phyloP scores from a whole-genome alignment of 2,113 vertebrate species.

The Panthera tigris region DNA sequence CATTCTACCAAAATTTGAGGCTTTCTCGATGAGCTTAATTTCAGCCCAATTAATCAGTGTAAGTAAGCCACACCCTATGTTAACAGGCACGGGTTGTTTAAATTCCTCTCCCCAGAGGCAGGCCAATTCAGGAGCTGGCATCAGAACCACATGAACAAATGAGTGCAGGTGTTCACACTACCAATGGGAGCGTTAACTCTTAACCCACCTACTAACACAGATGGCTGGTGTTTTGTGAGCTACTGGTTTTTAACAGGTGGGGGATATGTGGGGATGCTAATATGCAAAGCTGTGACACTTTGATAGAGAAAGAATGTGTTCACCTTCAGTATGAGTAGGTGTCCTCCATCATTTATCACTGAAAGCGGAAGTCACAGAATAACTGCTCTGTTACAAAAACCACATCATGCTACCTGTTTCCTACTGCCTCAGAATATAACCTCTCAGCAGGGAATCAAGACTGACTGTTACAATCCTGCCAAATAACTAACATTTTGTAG shows the following conservation, averaged over 20 bases:
- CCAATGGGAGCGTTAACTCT: neutral
- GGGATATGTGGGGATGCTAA: neutral
- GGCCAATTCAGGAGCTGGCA: constrained; percentile 55
- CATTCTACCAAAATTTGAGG: constrained; percentile 41
- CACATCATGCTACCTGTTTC: neutral
- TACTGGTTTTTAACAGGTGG: neutral
- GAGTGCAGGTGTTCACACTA: constrained; percentile 65
- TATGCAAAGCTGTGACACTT: constrained; percentile 37
- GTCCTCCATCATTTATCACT: neutral
- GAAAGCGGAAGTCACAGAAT: neutral
- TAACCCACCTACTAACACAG: neutral
- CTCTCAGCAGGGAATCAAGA: neutral
- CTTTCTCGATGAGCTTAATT: constrained; percentile 34
- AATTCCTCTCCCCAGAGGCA: constrained; percentile 60
- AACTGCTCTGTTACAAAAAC: neutral
- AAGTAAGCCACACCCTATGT: neutral
- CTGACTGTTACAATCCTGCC: neutral
- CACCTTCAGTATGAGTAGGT: neutral
- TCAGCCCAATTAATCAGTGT: constrained; percentile 53
- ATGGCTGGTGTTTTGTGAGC: neutral
- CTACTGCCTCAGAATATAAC: neutral
- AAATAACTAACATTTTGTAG: neutral
- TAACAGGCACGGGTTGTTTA: constrained; percentile 42
- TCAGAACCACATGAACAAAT: constrained; percentile 40
- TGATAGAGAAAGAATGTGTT: neutral